A percentile compares a stretch with the other conserved stretches of the same genome.
Evolutionary conservation across 1,140 invertebrate species (phyloP).

Genomic region (Arion vulgaris): DNA sequence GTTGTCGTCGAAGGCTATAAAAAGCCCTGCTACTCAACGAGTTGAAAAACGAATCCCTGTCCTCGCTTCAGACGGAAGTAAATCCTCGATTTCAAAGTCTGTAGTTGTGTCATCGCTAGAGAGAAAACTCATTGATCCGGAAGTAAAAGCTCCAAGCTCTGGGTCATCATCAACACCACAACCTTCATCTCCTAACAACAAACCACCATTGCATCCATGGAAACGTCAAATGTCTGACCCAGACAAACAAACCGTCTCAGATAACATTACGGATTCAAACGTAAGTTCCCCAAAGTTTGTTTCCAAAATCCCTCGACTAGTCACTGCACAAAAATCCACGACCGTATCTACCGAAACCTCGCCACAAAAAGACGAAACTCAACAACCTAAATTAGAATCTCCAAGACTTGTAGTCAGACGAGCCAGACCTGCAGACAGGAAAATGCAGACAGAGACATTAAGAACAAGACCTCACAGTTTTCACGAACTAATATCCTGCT

Average conservation of each 20-base stretch:
- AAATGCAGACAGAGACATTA: conserved; percentile 30
- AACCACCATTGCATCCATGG: conserved; percentile 29
- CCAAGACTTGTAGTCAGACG: conserved; percentile 1
- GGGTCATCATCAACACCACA: conserved; percentile 11
- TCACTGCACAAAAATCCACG: neutral
- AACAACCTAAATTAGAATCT: neutral
- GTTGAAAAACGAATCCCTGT: neutral
- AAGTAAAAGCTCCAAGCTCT: neutral
- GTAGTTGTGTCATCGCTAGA: neutral
- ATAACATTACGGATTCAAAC: neutral
- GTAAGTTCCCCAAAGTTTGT: conserved; percentile 11
- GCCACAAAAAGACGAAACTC: neutral
- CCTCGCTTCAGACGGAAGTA: neutral
- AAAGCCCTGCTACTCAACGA: conserved; percentile 12
- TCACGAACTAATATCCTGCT: conserved; percentile 62
- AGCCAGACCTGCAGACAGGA: conserved; percentile 6
- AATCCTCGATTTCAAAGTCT: neutral
- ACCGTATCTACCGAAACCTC: neutral
- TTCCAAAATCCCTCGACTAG: conserved; percentile 22
- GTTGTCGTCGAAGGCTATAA: conserved; percentile 30
- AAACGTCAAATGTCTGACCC: conserved; percentile 28
- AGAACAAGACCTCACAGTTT: conserved; percentile 63
- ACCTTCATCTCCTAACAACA: conserved; percentile 15
- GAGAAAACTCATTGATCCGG: conserved; percentile 8
- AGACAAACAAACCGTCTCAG: neutral